phyloP scores from a whole-genome alignment of 53 echinoderm and acorn worm species.

The Astropecten irregularis region DNA sequence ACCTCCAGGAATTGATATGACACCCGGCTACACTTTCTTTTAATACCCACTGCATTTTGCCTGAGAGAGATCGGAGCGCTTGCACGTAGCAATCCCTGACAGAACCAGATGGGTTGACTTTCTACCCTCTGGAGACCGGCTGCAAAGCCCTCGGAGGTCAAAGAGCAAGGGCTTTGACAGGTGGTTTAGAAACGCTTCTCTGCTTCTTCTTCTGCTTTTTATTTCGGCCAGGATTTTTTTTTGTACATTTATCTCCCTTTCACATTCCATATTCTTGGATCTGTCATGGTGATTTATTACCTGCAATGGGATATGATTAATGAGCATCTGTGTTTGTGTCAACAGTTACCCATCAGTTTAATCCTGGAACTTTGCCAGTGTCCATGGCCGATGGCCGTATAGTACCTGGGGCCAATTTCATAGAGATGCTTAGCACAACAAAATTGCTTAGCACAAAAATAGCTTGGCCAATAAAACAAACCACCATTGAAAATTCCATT shows the following conservation, averaged over 20 bases:
- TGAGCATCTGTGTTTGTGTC: background rate
- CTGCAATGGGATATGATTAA: slow-evolving; percentile 21
- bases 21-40: too few species aligned
- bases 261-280: background rate
- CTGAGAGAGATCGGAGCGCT: background rate
- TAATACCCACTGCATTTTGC: too few species aligned
- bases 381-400: too few species aligned
- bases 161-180: background rate
- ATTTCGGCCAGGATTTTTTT: background rate
- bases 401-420: too few species aligned
- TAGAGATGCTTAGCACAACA: too few species aligned
- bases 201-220: background rate
- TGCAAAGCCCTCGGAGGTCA: background rate
- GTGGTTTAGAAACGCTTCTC: background rate
- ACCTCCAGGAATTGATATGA: background rate
- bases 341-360: background rate
- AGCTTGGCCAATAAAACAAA: too few species aligned
- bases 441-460: too few species aligned
- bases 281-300: slow-evolving; percentile 38
- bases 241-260: background rate
- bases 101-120: background rate
- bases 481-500: too few species aligned
- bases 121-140: background rate
- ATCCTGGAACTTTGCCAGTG: slow-evolving; percentile 23
- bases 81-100: background rate